Evolutionary conservation across 2,888 invertebrate species (phyloP).

Genomic region (Melieria omissa): DNA sequence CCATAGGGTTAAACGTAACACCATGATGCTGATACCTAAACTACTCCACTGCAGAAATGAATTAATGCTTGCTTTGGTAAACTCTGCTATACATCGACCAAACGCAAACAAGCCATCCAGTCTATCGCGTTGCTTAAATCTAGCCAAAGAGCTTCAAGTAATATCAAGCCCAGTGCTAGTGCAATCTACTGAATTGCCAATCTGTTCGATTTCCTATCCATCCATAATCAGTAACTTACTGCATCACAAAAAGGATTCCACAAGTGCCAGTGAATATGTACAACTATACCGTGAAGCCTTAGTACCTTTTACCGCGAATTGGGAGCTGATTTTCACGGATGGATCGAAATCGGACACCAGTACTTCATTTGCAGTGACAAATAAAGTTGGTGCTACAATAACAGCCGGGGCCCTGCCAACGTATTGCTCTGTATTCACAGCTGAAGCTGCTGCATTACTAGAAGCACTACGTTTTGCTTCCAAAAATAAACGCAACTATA

Average conservation of each 20-base stretch:
- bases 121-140: not conserved
- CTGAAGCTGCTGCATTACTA: constrained; percentile 32
- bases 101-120: no score
- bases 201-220: not conserved
- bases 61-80: no score
- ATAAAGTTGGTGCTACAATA: constrained; percentile 25
- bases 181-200: not conserved
- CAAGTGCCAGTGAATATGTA: not conserved
- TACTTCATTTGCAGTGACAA: constrained; percentile 33
- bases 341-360: constrained; percentile 24
- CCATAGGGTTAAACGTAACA: no score
- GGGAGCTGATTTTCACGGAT: constrained; percentile 28
- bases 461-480: constrained; percentile 20
- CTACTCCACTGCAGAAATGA: no score
- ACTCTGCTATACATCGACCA: no score
- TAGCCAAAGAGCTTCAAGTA: not conserved
- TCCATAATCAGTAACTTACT: not conserved
- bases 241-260: not conserved
- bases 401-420: constrained; percentile 18
- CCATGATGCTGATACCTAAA: no score
- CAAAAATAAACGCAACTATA: constrained; percentile 20
- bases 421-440: constrained; percentile 32
- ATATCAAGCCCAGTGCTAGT: not conserved
- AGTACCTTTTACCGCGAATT: not conserved
- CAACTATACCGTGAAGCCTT: not conserved